Percentiles rank a stretch among this genome's conserved stretches.
Conservation (phyloP, 2,113 vertebrate genomes). For the Lophotis ruficrista region DNA sequence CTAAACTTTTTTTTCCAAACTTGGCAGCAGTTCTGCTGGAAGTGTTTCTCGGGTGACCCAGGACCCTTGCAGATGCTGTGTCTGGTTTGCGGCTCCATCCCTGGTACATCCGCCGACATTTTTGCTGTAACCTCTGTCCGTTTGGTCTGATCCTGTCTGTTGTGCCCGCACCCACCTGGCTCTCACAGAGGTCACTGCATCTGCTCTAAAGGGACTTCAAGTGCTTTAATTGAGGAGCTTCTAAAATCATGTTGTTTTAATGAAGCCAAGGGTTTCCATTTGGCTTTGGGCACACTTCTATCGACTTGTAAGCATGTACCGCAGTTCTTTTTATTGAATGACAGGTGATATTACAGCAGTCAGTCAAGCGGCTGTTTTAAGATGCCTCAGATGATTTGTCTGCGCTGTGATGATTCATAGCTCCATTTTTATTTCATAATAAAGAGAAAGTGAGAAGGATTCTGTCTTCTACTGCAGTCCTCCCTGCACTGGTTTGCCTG, state of each 20-base stretch:
- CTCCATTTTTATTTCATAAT: slow-evolving; percentile 3
- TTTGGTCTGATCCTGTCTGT: not conserved
- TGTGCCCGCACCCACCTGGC: not conserved
- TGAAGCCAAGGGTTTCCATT: not conserved
- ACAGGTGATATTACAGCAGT: slow-evolving; percentile 10
- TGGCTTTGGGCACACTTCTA: not conserved
- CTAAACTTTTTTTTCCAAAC: not conserved
- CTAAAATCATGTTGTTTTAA: not conserved
- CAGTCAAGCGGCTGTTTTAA: not conserved
- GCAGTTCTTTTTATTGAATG: not conserved
- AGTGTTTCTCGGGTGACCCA: not conserved
- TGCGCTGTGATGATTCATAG: not conserved
- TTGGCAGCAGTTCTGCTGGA: not conserved
- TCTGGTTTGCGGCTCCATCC: not conserved
- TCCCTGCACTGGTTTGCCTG: not conserved
- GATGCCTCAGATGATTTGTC: not conserved
- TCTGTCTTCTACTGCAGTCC: not conserved
- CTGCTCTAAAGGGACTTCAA: not conserved
- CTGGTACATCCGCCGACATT: not conserved
- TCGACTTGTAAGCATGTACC: not conserved
- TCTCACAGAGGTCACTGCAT: not conserved
- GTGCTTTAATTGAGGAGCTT: not conserved
- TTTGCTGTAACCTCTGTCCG: not conserved
- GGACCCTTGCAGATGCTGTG: not conserved
- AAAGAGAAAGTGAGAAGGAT: not conserved